These are phyloP conservation scores for Aldabrachelys gigantea DNA, from an alignment of 2,113 vertebrate species.

Conservation along the genomic window DNA sequence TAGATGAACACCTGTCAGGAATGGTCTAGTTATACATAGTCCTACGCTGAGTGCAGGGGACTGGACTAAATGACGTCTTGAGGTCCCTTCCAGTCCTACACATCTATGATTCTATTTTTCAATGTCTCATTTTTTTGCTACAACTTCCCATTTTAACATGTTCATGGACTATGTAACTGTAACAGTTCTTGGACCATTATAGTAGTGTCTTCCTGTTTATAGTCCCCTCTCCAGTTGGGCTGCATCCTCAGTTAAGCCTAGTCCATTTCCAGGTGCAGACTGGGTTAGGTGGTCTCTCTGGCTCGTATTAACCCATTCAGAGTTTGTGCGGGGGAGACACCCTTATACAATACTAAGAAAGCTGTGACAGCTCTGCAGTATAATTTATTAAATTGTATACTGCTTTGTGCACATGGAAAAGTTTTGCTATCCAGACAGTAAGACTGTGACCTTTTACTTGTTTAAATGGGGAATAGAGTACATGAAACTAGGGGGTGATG, in stretches of 20 bases:
- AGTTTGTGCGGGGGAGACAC: neutral
- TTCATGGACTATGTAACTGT: neutral
- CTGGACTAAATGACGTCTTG: too few relatives aligned
- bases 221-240: neutral
- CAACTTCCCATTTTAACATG: neutral
- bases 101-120: too few relatives aligned
- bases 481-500: neutral
- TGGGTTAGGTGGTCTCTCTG: neutral
- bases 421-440: neutral
- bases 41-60: too few relatives aligned
- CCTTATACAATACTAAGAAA: neutral
- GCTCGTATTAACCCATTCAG: neutral
- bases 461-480: neutral
- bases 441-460: neutral
- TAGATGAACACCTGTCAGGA: too few relatives aligned
- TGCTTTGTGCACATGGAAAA: neutral
- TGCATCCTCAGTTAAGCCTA: neutral
- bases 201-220: neutral
- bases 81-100: too few relatives aligned
- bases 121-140: neutral
- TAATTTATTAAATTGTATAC: neutral
- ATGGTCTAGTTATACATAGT: too few relatives aligned
- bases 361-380: neutral
- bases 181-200: neutral
- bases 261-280: neutral